Percentiles rank a stretch among this genome's conserved stretches.
Conservation (phyloP, 2,888 invertebrate species). For the Phortica okadai region DNA sequence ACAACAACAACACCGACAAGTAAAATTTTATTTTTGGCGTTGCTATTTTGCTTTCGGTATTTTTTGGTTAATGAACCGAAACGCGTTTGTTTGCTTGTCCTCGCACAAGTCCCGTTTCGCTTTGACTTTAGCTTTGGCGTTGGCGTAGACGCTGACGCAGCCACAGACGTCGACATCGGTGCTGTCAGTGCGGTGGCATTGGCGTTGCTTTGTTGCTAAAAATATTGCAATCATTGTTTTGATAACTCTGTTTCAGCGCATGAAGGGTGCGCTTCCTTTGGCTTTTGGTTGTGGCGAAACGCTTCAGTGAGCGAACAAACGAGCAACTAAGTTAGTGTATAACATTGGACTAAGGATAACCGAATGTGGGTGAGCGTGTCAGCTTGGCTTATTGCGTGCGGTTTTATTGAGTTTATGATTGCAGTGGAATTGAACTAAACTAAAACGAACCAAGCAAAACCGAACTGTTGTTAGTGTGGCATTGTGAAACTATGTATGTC, state of each 20-base stretch:
- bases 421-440: slow-evolving; percentile 16
- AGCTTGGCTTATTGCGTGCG: slow-evolving; percentile 50
- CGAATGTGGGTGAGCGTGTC: slow-evolving; percentile 5
- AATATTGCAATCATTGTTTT: slow-evolving; percentile 63
- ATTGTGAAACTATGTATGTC: slow-evolving; percentile 16
- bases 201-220: slow-evolving; percentile 22
- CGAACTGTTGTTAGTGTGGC: neutral
- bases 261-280: slow-evolving; percentile 32
- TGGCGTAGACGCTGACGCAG: neutral
- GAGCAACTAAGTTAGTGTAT: neutral
- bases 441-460: neutral
- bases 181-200: neutral
- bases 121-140: slow-evolving; percentile 10
- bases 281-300: neutral
- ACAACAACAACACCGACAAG: slow-evolving; percentile 41
- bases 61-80: slow-evolving; percentile 67
- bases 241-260: slow-evolving; percentile 62
- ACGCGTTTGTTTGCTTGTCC: slow-evolving; percentile 60
- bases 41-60: slow-evolving; percentile 18
- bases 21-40: slow-evolving; percentile 42
- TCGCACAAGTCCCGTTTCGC: slow-evolving; percentile 41
- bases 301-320: neutral
- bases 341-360: slow-evolving; percentile 11
- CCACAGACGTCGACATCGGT: neutral
- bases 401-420: slow-evolving; percentile 48